Conservation (phyloP, 2,113 vertebrate genomes). For the Pelecanus crispus region DNA sequence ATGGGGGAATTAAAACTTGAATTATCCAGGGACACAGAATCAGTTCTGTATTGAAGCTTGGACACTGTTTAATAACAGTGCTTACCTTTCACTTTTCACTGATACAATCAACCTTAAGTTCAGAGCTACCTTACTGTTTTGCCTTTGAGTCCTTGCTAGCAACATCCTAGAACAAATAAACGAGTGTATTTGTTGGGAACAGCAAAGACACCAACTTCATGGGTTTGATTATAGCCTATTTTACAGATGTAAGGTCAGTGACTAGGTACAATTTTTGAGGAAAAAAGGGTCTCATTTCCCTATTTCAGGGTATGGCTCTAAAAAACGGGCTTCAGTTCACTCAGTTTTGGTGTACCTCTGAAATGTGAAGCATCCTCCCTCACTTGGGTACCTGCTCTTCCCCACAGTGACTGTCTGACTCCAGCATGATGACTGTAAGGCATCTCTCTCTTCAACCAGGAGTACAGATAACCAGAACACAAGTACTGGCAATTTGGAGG, state of each 20-base stretch:
- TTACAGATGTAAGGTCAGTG: not conserved
- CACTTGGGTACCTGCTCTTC: not conserved
- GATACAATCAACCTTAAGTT: not conserved
- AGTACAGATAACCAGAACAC: not conserved
- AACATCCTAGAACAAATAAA: slow-evolving; percentile 24
- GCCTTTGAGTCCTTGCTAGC: slow-evolving; percentile 17
- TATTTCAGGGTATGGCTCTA: not conserved
- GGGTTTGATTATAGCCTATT: not conserved
- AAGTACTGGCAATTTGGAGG: not conserved
- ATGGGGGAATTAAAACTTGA: not conserved
- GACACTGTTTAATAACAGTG: not conserved
- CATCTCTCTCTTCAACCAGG: not conserved
- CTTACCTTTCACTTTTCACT: not conserved
- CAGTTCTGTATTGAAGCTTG: not conserved
- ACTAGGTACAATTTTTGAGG: not conserved
- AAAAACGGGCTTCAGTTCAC: not conserved
- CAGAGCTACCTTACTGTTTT: not conserved
- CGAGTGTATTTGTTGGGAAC: not conserved
- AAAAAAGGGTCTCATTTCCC: not conserved
- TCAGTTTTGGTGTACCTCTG: not conserved
- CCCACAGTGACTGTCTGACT: not conserved
- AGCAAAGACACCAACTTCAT: not conserved
- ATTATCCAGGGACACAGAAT: not conserved
- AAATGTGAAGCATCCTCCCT: not conserved
- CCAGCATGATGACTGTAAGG: not conserved